Evolutionary conservation across 30 jellyfish, hydroid and myxozoan species (phyloP), one percentile per base, ranked within the genome.

Genomic region (Turritopsis dohrnii): DNA sequence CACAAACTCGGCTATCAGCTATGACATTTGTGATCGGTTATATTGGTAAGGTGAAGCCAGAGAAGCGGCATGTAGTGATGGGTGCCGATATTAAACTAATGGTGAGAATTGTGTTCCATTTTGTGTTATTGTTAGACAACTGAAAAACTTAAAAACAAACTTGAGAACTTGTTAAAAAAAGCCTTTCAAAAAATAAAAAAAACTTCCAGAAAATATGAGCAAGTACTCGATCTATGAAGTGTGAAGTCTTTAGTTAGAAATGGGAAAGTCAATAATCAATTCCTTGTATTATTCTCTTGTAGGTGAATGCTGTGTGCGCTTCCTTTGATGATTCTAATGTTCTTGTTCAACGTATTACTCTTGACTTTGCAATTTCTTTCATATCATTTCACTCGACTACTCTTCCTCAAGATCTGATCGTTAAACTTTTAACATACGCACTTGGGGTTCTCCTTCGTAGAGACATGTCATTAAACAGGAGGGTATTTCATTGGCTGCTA

Each of bases 381-480:
- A 60, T 93, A 20, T 91, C 96, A 28, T 71, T 93, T 60, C 88
- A 88, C 27, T 41, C 87, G 18, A 52, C 84, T 21, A 81, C 29
- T 28, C 79, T 93, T 26, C 29, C 83, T 18, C 69, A 77, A 65
- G 21, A 84, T 0, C 97, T 85, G 22, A 28, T 93, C 7, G 90
- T 88, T 9, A 83, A 73, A 28, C 90, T 93, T 22, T 72, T 93
- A 25, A 87, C 88, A 41, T 87, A 88, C 54, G 87, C 96, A 13
- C 71, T 93, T 19, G 84, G 91, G n/a, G 98, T 93, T 25, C 96
- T 93, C 7, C 85, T 93, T 31, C 75, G 98, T 9, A 85, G 98
- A 65, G 98, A 93, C 75, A 93, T 93, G 98, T 93, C 98, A 1
- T 83, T 93, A 75, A 93, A 93, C 72, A 77, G 98, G 25, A 81